phyloP scores from a whole-genome alignment of 2,888 invertebrate species.

The Chrysolina haemoptera region DNA sequence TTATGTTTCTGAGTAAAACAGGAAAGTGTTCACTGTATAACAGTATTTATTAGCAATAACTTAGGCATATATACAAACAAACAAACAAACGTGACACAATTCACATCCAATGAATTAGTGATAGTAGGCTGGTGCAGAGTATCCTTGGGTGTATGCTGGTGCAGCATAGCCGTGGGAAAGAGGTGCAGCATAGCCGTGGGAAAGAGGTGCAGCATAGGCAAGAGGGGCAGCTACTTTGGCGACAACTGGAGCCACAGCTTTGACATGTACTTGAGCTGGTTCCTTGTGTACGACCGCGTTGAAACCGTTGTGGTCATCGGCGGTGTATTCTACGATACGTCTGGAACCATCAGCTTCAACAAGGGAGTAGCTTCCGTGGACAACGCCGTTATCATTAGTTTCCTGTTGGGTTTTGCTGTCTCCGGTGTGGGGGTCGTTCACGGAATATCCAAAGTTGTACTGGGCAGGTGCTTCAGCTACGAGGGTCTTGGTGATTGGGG shows the following conservation, averaged over 20 bases:
- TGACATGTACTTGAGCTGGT: constrained; percentile 48
- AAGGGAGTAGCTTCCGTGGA: constrained; percentile 71
- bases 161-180: constrained; percentile 41
- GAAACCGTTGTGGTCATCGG: constrained; percentile 72
- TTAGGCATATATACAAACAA: not conserved
- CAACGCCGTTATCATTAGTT: constrained; percentile 72
- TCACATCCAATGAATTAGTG: constrained; percentile 19
- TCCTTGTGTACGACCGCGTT: constrained; percentile 72
- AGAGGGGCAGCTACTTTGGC: constrained; percentile 50
- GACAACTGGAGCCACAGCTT: constrained; percentile 51
- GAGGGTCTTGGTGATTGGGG: constrained; percentile 63
- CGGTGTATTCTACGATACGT: constrained; percentile 72
- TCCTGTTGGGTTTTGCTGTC: constrained; percentile 76
- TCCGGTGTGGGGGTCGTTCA: constrained; percentile 66
- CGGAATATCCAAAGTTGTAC: constrained; percentile 58
- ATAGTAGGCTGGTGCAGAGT: constrained; percentile 67
- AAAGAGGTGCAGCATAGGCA: constrained; percentile 18
- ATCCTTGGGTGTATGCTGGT: not conserved
- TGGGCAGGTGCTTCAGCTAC: constrained; percentile 56
- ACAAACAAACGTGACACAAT: not conserved
- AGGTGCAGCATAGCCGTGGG: too few species aligned
- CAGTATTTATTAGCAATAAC: not conserved
- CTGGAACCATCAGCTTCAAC: constrained; percentile 72
- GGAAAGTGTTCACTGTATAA: not conserved
- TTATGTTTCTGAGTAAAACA: too few species aligned